Conservation (phyloP, 2,888 invertebrate species). For the Leptarthrus brevirostris region DNA sequence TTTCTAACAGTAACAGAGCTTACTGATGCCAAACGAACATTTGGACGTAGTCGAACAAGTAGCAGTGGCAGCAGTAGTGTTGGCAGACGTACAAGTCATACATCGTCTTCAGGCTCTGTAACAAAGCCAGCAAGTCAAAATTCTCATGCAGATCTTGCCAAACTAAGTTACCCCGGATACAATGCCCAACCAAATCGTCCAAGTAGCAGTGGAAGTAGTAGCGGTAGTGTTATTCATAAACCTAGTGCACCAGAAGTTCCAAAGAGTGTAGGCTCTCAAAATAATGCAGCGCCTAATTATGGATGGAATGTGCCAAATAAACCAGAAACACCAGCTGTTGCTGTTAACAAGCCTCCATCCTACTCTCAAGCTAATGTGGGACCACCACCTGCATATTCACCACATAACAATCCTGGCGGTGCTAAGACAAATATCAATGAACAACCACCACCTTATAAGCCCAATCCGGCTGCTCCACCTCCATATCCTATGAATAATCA, state of each 20-base stretch:
- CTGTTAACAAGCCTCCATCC: constrained; percentile 53
- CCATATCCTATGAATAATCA: constrained; percentile 56
- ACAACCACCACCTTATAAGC: constrained; percentile 62
- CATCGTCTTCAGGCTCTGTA: constrained; percentile 58
- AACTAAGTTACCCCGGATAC: constrained; percentile 64
- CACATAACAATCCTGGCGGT: constrained; percentile 62
- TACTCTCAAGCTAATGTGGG: constrained; percentile 56
- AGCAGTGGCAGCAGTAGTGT: constrained; percentile 60
- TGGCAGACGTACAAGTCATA: constrained; percentile 56
- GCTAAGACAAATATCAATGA: constrained; percentile 63
- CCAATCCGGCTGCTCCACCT: constrained; percentile 59
- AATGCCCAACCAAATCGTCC: constrained; percentile 65
- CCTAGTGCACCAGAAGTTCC: constrained; percentile 55
- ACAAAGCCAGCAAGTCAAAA: constrained; percentile 62
- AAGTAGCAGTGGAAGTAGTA: constrained; percentile 17
- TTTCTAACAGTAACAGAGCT: constrained; percentile 13
- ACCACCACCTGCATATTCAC: constrained; percentile 64
- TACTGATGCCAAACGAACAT: constrained; percentile 26
- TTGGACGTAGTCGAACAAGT: not conserved
- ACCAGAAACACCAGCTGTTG: constrained; percentile 26
- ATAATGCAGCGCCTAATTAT: constrained; percentile 58
- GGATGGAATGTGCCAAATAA: constrained; percentile 66
- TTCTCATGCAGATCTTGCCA: constrained; percentile 63
- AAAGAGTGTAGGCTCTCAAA: constrained; percentile 38
- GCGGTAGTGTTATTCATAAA: constrained; percentile 2